Percentiles rank a stretch among this genome's conserved stretches.
Evolutionary conservation across 2,113 vertebrate species (phyloP).

Genomic region (Gallinago undulata): DNA sequence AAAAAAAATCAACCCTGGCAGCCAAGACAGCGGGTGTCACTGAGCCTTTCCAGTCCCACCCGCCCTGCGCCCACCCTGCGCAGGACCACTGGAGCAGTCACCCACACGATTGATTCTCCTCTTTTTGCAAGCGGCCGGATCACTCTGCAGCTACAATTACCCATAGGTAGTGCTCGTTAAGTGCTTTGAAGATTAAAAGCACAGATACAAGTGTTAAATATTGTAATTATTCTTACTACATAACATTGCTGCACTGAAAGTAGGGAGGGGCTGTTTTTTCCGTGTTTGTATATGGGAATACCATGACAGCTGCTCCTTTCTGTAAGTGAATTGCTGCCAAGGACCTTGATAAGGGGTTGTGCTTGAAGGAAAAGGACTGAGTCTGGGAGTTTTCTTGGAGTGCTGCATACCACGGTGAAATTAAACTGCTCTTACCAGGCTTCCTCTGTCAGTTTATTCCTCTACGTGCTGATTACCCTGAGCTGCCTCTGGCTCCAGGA

Average conservation of each 20-base stretch:
- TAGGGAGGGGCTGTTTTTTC: slow-evolving; percentile 60
- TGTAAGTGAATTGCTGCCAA: slow-evolving; percentile 48
- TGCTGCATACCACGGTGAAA: slow-evolving; percentile 50
- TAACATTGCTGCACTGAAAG: slow-evolving; percentile 39
- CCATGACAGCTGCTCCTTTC: slow-evolving; percentile 56
- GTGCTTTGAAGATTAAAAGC: slow-evolving; percentile 59
- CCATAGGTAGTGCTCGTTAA: slow-evolving; percentile 23
- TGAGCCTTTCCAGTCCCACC: neutral
- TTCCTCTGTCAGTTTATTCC: slow-evolving; percentile 9
- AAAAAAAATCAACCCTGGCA: neutral
- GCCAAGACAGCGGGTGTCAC: rapidly evolving
- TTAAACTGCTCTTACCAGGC: slow-evolving; percentile 13
- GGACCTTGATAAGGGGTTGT: slow-evolving; percentile 34
- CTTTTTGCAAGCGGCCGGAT: neutral
- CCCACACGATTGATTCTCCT: neutral
- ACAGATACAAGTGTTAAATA: slow-evolving; percentile 66
- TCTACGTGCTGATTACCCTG: neutral
- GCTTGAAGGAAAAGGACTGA: slow-evolving; percentile 46
- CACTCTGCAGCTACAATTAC: slow-evolving; percentile 46
- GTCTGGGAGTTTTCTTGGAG: slow-evolving; percentile 66
- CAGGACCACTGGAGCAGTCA: neutral
- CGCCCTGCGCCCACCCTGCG: neutral
- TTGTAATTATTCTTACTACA: slow-evolving; percentile 65
- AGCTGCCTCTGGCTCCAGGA: slow-evolving; percentile 21
- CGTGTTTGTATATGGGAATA: slow-evolving; percentile 52